Base-by-base conservation (phyloP, 2,113 vertebrate genomes). In the Tupaia chinensis region DNA sequence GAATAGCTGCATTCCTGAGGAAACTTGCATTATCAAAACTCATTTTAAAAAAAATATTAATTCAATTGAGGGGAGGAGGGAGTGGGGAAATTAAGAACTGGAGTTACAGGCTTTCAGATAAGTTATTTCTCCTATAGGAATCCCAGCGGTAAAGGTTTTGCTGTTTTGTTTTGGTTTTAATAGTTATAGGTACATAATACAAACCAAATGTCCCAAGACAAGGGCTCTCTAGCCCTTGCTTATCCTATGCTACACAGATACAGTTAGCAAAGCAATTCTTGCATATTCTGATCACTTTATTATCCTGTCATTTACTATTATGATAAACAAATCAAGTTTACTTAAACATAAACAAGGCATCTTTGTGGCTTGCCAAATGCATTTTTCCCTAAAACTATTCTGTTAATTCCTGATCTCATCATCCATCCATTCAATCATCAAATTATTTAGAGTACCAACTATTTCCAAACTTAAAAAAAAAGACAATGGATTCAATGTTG, bases 381-480 rank as follows among this genome's bases (percentile, higher is more conserved):
- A 19, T 61, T 91, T 84, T 84, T 84, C 54, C 66, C 56, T 87
- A 80, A 94, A 29, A 27, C 8, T 27, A 54, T 19, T 91, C 87
- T 32, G 68, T 29, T 90, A 94, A 72, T 85, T 89, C 61, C 92
- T 84, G n/a, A 72, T 70, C 11, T 32, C 19, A 82, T n/a, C 53
- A 86, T 70, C 6, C 29, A 89, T 20, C 12, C 20, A 32, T 72
- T 87, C 32, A 94, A 68, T 56, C 32, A 90, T 70, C 17, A 93
- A 85, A 88, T 80, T 92, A 92, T 87, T 87, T 93, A 65, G 14
- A 70, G 12, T 77, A 87, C 20, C 25, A 61, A 29, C 61, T 76
- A 88, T 87, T 94, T 92, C 23, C 53, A 73, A 65, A 58, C n/a
- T 88, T 68, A 29, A 70, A 92, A 80, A 72, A 94, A 76, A 90